These are phyloP conservation scores for Sinocyclocheilus anophthalmus DNA, from an alignment of 2,113 vertebrate genomes.

Conservation along the genomic window DNA sequence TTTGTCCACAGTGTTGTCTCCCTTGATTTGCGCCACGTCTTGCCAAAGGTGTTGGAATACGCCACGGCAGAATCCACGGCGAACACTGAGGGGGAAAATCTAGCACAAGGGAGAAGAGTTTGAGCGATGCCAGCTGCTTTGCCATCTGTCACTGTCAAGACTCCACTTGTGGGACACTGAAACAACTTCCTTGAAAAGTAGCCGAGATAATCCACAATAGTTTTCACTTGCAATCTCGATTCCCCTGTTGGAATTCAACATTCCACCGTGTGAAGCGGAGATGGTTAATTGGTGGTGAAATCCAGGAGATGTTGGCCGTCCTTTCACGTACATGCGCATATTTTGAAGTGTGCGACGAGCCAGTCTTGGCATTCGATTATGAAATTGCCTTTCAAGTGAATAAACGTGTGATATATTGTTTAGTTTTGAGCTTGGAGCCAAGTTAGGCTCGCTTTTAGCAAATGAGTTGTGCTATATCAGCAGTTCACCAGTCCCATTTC, in stretches of 20 bases:
- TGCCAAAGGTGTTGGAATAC: constrained; percentile 75
- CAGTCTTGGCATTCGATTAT: constrained; percentile 31
- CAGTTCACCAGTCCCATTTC: background rate
- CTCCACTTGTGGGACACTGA: constrained; percentile 71
- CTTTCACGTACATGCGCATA: constrained; percentile 29
- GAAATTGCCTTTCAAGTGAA: constrained; percentile 35
- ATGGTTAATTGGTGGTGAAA: constrained; percentile 53
- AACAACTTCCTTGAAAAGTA: constrained; percentile 72
- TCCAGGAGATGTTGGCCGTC: constrained; percentile 44
- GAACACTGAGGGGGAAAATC: constrained; percentile 60
- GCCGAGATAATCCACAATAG: constrained; percentile 68
- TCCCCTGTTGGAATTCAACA: constrained; percentile 57
- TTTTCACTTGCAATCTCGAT: constrained; percentile 64
- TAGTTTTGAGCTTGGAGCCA: constrained; percentile 19
- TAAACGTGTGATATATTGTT: constrained; percentile 41
- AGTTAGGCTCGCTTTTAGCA: constrained; percentile 15
- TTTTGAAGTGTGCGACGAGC: constrained; percentile 47
- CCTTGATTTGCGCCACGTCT: constrained; percentile 63
- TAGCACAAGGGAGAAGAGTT: constrained; percentile 69
- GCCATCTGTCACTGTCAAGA: constrained; percentile 80
- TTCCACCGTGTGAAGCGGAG: constrained; percentile 51
- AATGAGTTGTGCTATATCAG: constrained; percentile 19
- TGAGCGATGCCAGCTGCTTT: constrained; percentile 77
- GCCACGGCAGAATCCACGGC: constrained; percentile 69
- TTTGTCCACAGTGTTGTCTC: constrained; percentile 62